Evolutionary conservation across 2,888 invertebrate genomes (phyloP).

Genomic region (Sphinx pinastri): DNA sequence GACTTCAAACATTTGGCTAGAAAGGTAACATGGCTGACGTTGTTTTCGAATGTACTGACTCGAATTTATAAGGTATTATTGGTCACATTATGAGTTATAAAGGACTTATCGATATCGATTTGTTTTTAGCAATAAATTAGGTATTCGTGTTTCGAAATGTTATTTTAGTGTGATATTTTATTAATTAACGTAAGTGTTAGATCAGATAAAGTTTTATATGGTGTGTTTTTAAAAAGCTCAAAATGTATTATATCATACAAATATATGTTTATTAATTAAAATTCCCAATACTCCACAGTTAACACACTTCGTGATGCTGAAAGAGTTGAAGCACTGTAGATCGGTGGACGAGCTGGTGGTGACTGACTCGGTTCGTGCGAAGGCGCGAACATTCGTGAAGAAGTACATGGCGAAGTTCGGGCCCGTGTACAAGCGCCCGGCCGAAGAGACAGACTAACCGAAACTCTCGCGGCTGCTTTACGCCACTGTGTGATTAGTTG

Average conservation of each 20-base stretch:
- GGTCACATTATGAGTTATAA: too few relatives aligned
- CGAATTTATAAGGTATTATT: too few relatives aligned
- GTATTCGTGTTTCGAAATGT: background rate
- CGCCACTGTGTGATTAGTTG: slow-evolving; percentile 4
- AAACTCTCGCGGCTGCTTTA: background rate
- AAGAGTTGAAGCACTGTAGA: slow-evolving; percentile 96
- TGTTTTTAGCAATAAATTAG: background rate
- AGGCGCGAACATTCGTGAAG: slow-evolving; percentile 96
- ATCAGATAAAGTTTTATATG: too few relatives aligned
- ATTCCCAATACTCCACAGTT: slow-evolving; percentile 83
- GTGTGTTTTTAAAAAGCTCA: too few relatives aligned
- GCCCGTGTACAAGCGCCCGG: slow-evolving; percentile 88
- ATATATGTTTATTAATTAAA: background rate
- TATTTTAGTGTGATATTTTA: too few relatives aligned
- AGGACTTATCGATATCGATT: background rate
- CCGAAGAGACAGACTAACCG: slow-evolving; percentile 85
- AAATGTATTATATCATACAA: too few relatives aligned
- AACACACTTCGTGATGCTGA: slow-evolving; percentile 97
- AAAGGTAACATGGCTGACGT: slow-evolving; percentile 85
- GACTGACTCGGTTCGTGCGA: slow-evolving; percentile 95
- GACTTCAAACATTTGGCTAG: slow-evolving; percentile 97
- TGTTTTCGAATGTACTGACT: too few relatives aligned
- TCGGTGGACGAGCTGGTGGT: slow-evolving; percentile 93
- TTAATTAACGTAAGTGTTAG: too few relatives aligned
- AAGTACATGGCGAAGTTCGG: slow-evolving; percentile 99